A percentile compares a stretch with the other conserved stretches of the same genome.
Conservation (phyloP, 2,113 vertebrate species). For the Phalacrocorax brasilianus region DNA sequence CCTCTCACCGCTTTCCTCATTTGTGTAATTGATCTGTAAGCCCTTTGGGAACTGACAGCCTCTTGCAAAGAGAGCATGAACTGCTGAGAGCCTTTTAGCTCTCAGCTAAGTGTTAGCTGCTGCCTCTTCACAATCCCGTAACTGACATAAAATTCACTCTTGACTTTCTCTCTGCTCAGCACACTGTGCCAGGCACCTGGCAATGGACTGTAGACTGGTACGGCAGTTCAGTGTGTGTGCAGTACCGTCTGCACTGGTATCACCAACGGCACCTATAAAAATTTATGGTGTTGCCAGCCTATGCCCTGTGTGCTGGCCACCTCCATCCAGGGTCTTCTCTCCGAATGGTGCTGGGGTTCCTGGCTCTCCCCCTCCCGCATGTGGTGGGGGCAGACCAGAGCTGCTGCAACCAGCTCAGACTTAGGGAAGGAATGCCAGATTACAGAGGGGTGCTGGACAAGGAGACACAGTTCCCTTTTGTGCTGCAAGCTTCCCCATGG, state of each 20-base stretch:
- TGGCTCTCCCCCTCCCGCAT: neutral
- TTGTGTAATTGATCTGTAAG: neutral
- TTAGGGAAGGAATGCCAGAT: neutral
- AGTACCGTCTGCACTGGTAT: neutral
- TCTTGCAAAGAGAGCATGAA: neutral
- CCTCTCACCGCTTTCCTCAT: neutral
- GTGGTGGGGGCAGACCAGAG: neutral
- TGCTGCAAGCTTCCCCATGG: neutral
- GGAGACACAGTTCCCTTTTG: neutral
- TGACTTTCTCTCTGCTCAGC: neutral
- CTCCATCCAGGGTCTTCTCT: neutral
- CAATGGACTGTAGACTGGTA: neutral
- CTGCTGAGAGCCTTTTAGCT: neutral
- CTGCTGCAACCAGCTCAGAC: neutral
- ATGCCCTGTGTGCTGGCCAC: neutral
- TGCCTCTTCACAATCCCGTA: neutral
- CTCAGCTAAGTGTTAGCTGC: neutral
- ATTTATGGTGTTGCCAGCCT: too few relatives aligned
- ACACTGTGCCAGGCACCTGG: neutral
- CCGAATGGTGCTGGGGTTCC: accelerated
- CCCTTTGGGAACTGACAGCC: neutral
- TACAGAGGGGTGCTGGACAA: neutral
- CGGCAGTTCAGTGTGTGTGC: accelerated
- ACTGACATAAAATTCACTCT: neutral
- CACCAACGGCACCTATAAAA: accelerated